These are phyloP conservation scores for Taeniopygia guttata DNA, from an alignment of 2,797 vertebrate genomes.

Conservation along the genomic window DNA sequence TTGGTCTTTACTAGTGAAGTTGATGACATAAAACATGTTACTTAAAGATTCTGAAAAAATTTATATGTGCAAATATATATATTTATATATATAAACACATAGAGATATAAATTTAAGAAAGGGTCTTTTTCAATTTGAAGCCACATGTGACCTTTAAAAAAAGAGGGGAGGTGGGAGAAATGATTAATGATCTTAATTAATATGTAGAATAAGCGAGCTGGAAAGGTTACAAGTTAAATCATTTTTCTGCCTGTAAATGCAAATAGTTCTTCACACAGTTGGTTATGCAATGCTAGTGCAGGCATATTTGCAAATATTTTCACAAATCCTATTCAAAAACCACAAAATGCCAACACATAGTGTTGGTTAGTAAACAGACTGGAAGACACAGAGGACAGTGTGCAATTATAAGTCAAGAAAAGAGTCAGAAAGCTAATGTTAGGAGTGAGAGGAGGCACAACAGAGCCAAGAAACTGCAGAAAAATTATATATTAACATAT, in stretches of 20 bases:
- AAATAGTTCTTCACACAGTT: conserved; percentile 9
- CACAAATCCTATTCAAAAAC: conserved; percentile 14
- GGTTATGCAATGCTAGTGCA: not conserved
- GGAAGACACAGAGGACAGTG: conserved; percentile 38
- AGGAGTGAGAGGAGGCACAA: not conserved
- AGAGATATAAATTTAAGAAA: not conserved
- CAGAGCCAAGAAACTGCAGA: not conserved
- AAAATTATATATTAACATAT: not conserved
- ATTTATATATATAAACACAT: not conserved
- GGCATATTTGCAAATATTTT: conserved; percentile 63
- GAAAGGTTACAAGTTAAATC: conserved; percentile 47
- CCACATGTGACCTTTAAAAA: conserved; percentile 20
- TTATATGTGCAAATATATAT: not conserved
- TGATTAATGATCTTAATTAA: conserved; percentile 59
- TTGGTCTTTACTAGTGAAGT: not conserved
- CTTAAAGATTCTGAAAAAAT: not conserved
- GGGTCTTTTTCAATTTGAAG: not conserved
- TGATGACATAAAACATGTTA: not conserved
- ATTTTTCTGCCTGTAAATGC: conserved; percentile 44
- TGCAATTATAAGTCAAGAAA: not conserved
- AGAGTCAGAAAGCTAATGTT: not conserved
- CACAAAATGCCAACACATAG: conserved; percentile 5
- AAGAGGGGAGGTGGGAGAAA: not conserved
- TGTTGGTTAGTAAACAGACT: conserved; percentile 7
- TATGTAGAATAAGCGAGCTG: conserved; percentile 35